A percentile compares a stretch with the other conserved stretches of the same genome.
phyloP scores from a whole-genome alignment of 2,113 vertebrate genomes.

The Phasianus colchicus region DNA sequence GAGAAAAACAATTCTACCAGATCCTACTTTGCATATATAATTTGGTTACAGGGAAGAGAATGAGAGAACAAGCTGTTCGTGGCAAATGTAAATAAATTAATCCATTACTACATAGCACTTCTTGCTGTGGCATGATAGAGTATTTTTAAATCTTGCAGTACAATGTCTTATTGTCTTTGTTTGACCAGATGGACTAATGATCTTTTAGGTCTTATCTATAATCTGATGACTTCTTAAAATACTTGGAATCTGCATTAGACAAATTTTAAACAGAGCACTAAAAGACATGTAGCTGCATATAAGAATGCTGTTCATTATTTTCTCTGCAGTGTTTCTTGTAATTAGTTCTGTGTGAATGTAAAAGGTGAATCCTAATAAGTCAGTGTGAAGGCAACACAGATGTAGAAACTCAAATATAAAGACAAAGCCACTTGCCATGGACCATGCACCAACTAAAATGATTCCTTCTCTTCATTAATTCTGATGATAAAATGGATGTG shows the following conservation, averaged over 20 bases:
- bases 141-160: conserved; percentile 12
- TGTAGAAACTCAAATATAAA: neutral
- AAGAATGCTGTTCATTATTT: neutral
- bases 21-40: conserved; percentile 58
- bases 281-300: neutral
- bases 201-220: neutral
- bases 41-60: conserved; percentile 64
- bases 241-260: neutral
- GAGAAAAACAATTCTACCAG: conserved; percentile 48
- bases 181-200: conserved; percentile 59
- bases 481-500: conserved; percentile 19
- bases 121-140: conserved; percentile 49
- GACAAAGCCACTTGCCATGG: neutral
- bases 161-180: conserved; percentile 16
- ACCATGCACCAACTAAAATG: neutral
- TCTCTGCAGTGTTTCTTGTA: neutral
- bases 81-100: conserved; percentile 66
- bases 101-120: conserved; percentile 49
- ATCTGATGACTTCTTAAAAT: neutral
- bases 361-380: neutral
- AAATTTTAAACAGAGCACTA: neutral
- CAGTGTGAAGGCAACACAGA: neutral
- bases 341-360: neutral
- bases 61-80: conserved; percentile 64
- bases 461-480: conserved; percentile 13